These are phyloP conservation scores for Zalophus californianus DNA, from an alignment of 2,797 vertebrate genomes.

Conservation along the genomic window DNA sequence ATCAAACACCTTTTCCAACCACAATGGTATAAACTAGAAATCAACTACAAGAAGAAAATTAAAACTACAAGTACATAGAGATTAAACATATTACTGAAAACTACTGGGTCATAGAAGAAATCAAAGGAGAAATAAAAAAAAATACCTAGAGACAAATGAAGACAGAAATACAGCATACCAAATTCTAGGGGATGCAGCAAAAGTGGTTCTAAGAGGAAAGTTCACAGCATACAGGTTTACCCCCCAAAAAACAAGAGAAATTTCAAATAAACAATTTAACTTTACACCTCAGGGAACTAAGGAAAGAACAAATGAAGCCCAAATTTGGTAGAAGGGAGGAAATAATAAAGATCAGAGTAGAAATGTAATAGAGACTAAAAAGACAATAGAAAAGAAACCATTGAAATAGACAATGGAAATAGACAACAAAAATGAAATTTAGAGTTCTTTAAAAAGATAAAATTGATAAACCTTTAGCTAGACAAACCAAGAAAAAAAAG, in stretches of 20 bases:
- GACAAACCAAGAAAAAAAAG: background rate
- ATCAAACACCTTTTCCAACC: background rate
- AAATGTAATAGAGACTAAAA: background rate
- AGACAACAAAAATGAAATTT: background rate
- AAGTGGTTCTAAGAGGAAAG: background rate
- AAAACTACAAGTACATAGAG: background rate
- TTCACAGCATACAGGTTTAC: background rate
- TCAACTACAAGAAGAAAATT: background rate
- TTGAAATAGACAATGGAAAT: background rate
- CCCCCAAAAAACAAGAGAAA: background rate
- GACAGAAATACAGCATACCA: background rate
- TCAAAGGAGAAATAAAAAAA: background rate
- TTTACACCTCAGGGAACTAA: background rate
- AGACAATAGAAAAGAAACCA: background rate
- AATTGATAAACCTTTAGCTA: background rate
- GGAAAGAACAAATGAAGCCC: background rate
- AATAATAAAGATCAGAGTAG: background rate
- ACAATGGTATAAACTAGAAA: background rate
- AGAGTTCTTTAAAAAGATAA: background rate
- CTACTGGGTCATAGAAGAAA: background rate
- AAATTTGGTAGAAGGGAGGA: background rate
- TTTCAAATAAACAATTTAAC: background rate
- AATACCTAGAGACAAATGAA: background rate
- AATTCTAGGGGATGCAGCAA: background rate
- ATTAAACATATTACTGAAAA: background rate